phyloP scores from a whole-genome alignment of 2,113 vertebrate genomes.

The Trichomycterus rosablanca region DNA sequence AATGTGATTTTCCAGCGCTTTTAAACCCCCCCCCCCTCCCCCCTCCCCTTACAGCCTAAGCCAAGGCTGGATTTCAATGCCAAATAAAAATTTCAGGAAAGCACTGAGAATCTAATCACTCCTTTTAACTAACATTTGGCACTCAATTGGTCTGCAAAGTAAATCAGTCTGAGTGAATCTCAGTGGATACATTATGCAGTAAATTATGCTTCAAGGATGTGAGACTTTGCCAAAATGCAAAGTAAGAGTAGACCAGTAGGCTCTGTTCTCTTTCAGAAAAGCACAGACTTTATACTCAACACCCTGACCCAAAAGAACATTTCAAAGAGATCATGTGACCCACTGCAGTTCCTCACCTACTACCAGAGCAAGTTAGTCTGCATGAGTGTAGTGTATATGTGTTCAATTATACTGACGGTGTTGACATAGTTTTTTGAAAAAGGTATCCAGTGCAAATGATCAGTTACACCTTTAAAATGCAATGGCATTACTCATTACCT shows the following conservation, averaged over 20 bases:
- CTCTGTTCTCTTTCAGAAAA: conserved; percentile 48
- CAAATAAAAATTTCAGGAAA: too few relatives aligned
- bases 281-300: conserved; percentile 49
- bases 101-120: too few relatives aligned
- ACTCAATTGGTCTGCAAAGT: too few relatives aligned
- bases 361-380: conserved; percentile 52
- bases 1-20: too few relatives aligned
- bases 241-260: conserved; percentile 3
- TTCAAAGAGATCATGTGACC: conserved; percentile 34
- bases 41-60: too few relatives aligned
- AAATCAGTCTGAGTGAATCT: not conserved
- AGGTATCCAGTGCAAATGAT: too few relatives aligned
- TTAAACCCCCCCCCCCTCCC: too few relatives aligned
- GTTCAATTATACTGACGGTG: not conserved
- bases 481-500: too few relatives aligned
- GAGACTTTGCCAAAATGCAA: not conserved
- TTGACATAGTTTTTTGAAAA: not conserved
- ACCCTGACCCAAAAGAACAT: conserved; percentile 29
- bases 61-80: too few relatives aligned
- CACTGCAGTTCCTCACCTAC: conserved; percentile 50
- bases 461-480: too few relatives aligned
- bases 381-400: conserved; percentile 16
- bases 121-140: too few relatives aligned
- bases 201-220: not conserved
- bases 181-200: not conserved